Evolutionary conservation across 2,113 vertebrate genomes (phyloP).

Genomic region (Macrotis lagotis): DNA sequence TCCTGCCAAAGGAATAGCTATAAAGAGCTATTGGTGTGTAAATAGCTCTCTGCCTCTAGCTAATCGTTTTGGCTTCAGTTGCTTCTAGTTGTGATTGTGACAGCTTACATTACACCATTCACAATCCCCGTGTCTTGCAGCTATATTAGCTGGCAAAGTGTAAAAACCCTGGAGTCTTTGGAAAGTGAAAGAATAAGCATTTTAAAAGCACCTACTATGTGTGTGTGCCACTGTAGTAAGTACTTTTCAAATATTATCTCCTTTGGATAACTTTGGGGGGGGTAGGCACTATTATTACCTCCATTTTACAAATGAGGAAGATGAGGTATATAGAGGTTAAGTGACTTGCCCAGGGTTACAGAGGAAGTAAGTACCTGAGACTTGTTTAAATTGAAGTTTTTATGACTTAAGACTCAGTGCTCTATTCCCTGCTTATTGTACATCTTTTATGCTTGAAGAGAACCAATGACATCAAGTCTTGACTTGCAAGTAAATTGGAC

Average conservation of each 20-base stretch:
- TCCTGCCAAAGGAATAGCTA: conserved; percentile 58
- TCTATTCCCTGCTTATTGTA: no score
- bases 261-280: neutral
- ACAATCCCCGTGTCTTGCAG: neutral
- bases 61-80: accelerated
- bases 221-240: neutral
- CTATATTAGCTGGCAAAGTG: neutral
- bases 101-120: neutral
- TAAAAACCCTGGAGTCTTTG: neutral
- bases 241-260: neutral
- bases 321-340: neutral
- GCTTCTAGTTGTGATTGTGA: neutral
- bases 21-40: neutral
- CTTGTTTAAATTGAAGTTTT: neutral
- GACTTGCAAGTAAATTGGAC: no score
- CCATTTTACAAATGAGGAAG: neutral
- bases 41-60: neutral
- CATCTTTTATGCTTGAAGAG: no score
- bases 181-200: neutral
- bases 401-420: neutral
- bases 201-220: neutral
- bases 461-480: no score
- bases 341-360: neutral
- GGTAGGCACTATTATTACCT: neutral
- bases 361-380: neutral